phyloP scores from a whole-genome alignment of 2,888 invertebrate genomes.

The Dasypolia templi region DNA sequence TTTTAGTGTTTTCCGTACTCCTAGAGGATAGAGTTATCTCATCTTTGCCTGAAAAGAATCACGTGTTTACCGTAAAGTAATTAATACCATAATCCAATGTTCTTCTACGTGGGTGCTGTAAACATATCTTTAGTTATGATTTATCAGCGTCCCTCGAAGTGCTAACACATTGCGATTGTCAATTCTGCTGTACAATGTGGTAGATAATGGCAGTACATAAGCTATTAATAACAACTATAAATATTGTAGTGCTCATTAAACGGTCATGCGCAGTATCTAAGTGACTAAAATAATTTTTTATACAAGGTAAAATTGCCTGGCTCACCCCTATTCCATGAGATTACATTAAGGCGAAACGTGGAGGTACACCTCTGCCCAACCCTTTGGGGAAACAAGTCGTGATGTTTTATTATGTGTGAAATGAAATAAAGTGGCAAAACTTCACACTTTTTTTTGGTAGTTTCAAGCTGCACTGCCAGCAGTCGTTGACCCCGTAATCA shows the following conservation, averaged over 20 bases:
- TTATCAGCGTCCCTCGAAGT: not conserved
- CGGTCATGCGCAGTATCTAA: no score
- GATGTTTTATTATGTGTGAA: not conserved
- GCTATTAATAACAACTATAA: not conserved
- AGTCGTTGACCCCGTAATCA: not conserved
- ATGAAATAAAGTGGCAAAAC: not conserved
- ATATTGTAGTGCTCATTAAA: not conserved
- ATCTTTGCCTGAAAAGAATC: not conserved
- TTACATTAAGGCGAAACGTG: not conserved
- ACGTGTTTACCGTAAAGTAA: not conserved
- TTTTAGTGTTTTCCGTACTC: not conserved
- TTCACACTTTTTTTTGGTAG: no score
- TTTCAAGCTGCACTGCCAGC: not conserved
- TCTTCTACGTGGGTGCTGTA: not conserved
- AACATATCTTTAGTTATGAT: constrained; percentile 10
- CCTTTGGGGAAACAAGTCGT: not conserved
- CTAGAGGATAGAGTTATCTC: not conserved
- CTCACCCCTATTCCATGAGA: not conserved
- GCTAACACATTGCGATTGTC: not conserved
- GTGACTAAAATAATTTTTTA: not conserved
- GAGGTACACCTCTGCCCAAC: not conserved
- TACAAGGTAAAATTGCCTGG: not conserved
- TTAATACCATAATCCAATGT: not conserved
- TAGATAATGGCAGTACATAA: not conserved
- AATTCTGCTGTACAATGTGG: not conserved